Evolutionary conservation across 2,113 vertebrate species (phyloP).

Genomic region (Todiramphus saurophagus): DNA sequence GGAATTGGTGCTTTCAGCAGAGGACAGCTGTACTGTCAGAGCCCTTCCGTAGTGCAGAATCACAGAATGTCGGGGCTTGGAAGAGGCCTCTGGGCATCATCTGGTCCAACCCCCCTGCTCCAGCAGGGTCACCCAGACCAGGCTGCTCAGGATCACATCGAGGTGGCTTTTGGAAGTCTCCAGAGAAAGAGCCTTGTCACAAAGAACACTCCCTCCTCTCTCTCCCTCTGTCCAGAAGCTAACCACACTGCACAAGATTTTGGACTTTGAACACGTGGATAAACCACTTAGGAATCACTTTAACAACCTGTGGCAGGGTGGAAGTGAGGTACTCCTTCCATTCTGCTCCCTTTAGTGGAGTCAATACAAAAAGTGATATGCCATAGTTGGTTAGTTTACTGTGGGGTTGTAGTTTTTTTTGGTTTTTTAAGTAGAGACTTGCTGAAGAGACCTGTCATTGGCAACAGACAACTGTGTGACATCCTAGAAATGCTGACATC

Average conservation of each 20-base stretch:
- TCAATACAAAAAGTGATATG: not conserved
- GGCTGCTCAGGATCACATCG: not conserved
- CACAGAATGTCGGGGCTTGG: not conserved
- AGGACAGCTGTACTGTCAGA: not conserved
- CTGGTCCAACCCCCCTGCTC: not conserved
- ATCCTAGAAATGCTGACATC: not conserved
- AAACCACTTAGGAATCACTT: not conserved
- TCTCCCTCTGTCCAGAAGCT: not conserved
- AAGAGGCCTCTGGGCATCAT: not conserved
- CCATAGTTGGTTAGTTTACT: not conserved
- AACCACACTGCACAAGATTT: rapidly evolving
- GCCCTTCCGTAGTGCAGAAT: not conserved
- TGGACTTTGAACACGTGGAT: not conserved
- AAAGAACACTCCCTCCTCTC: not conserved
- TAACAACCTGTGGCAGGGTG: not conserved
- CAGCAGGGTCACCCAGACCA: not conserved
- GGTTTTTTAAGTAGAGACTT: not conserved
- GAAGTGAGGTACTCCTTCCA: not conserved
- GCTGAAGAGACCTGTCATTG: not conserved
- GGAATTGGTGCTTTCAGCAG: not conserved
- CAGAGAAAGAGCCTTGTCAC: not conserved
- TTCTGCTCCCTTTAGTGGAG: not conserved
- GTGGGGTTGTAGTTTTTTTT: not conserved
- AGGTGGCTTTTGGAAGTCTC: not conserved
- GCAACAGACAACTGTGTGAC: not conserved